Percentiles rank a stretch among this genome's conserved stretches.
phyloP scores from a whole-genome alignment of 53 echinoderm and acorn worm genomes.

The Astropecten irregularis region DNA sequence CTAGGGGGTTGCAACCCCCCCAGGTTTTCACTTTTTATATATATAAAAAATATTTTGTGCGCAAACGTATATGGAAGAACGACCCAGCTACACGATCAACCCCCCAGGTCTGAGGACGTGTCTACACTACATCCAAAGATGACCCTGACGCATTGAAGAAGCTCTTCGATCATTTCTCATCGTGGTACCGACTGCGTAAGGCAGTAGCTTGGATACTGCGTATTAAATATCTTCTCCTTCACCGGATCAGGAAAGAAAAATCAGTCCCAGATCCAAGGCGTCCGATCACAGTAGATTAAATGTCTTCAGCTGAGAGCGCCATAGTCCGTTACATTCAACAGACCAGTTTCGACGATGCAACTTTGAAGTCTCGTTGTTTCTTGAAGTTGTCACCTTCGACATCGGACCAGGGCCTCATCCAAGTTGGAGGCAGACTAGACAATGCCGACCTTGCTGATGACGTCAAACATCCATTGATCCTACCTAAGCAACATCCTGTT shows the following conservation, averaged over 20 bases:
- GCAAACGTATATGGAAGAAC: too few species aligned
- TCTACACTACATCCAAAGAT: too few species aligned
- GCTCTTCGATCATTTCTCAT: constrained; percentile 36
- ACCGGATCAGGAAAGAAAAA: neutral
- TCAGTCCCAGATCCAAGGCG: neutral
- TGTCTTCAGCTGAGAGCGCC: neutral
- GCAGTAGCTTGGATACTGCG: constrained; percentile 45
- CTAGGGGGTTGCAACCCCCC: too few species aligned
- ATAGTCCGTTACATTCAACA: neutral
- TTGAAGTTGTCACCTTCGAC: neutral
- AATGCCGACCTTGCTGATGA: neutral
- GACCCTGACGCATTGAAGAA: neutral
- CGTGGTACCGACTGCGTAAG: constrained; percentile 41
- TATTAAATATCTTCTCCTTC: constrained; percentile 15
- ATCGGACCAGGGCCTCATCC: neutral
- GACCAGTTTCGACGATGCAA: neutral
- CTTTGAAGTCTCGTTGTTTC: neutral
- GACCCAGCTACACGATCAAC: too few species aligned
- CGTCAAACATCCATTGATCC: neutral
- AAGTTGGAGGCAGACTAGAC: neutral
- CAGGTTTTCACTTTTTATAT: too few species aligned
- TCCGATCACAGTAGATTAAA: neutral
- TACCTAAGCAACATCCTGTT: constrained; percentile 3
- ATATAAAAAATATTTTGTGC: too few species aligned
- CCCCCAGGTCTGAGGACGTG: too few species aligned